phyloP scores from a whole-genome alignment of 1,140 invertebrate species.

The Ylistrum balloti region DNA sequence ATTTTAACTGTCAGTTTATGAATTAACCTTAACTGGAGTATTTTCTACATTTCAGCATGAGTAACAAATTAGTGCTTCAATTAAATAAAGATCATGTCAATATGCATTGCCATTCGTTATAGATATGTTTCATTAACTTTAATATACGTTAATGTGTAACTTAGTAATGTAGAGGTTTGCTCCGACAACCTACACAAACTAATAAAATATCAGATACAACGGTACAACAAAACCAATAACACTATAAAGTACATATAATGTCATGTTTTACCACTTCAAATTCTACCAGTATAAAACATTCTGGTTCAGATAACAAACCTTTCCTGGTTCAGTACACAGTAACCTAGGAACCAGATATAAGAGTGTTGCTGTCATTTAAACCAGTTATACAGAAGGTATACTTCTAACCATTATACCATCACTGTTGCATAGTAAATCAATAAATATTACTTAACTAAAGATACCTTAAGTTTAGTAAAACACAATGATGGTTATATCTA shows the following conservation, averaged over 20 bases:
- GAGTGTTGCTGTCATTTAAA: too few species aligned
- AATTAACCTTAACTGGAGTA: neutral
- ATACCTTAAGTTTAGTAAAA: neutral
- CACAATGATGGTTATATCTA: neutral
- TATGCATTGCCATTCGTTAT: neutral
- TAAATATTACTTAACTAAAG: conserved; percentile 27
- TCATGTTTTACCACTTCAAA: neutral
- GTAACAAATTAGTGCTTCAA: neutral
- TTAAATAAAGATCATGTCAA: neutral
- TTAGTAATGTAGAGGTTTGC: neutral
- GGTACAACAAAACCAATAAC: conserved; percentile 3
- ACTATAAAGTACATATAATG: neutral
- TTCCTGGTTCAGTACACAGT: neutral
- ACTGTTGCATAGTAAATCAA: conserved; percentile 19
- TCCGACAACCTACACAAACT: neutral
- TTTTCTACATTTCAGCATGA: neutral
- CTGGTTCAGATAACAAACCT: neutral
- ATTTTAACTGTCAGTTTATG: neutral
- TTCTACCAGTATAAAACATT: neutral
- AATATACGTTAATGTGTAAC: neutral
- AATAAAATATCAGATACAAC: conserved; percentile 20
- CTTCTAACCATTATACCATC: neutral
- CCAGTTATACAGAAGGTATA: neutral
- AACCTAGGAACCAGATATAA: neutral
- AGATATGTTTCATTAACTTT: neutral